Percentiles rank a stretch among this genome's conserved stretches.
phyloP scores from a whole-genome alignment of 1,140 invertebrate species.

The Dendroctonus ponderosae region DNA sequence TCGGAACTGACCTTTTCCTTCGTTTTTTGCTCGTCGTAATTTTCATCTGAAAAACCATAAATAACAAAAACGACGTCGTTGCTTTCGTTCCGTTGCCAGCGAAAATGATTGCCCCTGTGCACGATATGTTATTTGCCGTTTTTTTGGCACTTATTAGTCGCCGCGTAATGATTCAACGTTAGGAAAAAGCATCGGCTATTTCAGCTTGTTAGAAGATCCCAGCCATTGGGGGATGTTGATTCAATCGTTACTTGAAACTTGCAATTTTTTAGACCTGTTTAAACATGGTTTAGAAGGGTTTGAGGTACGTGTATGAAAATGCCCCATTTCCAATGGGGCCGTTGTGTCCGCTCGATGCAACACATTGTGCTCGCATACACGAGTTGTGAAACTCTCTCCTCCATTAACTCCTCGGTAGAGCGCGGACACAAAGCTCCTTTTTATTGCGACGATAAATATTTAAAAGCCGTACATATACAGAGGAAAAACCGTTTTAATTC shows the following conservation, averaged over 20 bases:
- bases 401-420: slow-evolving; percentile 10
- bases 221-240: no score
- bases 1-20: slow-evolving; percentile 8
- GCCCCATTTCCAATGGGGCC: no score
- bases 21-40: background rate
- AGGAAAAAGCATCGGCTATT: no score
- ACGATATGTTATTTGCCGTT: slow-evolving; percentile 6
- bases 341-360: no score
- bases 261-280: no score
- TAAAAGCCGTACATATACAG: slow-evolving; percentile 21
- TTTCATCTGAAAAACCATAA: slow-evolving; percentile 10
- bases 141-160: background rate
- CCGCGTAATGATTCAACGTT: no score
- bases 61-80: background rate
- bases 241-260: no score
- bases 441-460: slow-evolving; percentile 31
- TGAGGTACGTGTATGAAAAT: no score
- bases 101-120: slow-evolving; percentile 5
- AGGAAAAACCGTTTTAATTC: slow-evolving; percentile 30
- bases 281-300: no score
- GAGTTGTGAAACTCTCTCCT: background rate
- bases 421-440: slow-evolving; percentile 25
- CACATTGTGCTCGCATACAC: no score
- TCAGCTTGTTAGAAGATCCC: no score
- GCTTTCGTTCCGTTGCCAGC: background rate